Conservation (phyloP, 2,888 invertebrate species). For the Temnothorax ravouxi region DNA sequence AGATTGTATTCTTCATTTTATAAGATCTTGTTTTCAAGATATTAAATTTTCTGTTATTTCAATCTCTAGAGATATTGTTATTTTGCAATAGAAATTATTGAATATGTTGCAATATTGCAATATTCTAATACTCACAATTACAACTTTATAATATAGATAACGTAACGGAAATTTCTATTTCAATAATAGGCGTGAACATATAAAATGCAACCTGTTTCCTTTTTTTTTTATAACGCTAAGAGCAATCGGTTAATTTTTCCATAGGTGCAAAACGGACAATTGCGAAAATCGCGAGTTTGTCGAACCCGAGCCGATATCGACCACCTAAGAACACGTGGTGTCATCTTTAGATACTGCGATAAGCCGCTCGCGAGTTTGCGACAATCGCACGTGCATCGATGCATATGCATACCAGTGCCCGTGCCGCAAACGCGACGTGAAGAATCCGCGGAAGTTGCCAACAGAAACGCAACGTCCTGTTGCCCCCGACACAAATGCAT, state of each 20-base stretch:
- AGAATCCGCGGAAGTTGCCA: slow-evolving; percentile 57
- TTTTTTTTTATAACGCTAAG: too few relatives aligned
- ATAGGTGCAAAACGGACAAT: neutral
- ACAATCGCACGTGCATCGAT: slow-evolving; percentile 43
- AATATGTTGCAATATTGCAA: neutral
- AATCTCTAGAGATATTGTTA: neutral
- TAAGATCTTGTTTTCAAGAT: neutral
- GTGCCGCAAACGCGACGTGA: slow-evolving; percentile 17
- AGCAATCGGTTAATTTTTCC: neutral
- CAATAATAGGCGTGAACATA: neutral
- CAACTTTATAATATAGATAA: neutral
- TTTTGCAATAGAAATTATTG: neutral
- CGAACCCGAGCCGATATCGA: slow-evolving; percentile 18
- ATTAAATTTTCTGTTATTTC: neutral
- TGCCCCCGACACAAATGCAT: slow-evolving; percentile 24
- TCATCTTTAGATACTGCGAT: slow-evolving; percentile 31
- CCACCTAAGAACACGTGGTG: neutral
- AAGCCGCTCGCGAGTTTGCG: slow-evolving; percentile 8
- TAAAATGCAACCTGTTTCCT: neutral
- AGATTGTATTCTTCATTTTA: neutral
- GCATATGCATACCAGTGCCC: slow-evolving; percentile 46
- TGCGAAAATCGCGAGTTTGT: slow-evolving; percentile 4
- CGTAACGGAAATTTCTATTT: too few relatives aligned
- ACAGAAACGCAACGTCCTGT: slow-evolving; percentile 48
- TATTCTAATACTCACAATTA: neutral